Conservation (phyloP, 2,888 invertebrate genomes). For the Mactromeris polynyma region DNA sequence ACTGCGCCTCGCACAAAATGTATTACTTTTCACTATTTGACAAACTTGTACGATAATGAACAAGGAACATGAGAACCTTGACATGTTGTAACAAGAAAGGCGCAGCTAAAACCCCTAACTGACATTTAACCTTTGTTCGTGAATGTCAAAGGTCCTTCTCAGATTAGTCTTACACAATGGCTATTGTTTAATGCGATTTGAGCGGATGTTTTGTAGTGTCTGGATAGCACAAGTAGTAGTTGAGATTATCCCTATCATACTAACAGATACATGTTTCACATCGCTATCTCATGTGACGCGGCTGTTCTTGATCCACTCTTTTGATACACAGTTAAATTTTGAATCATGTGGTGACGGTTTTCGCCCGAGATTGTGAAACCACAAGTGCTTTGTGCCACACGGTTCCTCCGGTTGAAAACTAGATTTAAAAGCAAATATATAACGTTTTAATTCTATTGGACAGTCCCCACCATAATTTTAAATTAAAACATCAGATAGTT, state of each 20-base stretch:
- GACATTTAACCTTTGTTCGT: not conserved
- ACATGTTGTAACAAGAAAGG: not conserved
- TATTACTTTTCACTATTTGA: too few relatives aligned
- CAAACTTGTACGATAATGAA: too few relatives aligned
- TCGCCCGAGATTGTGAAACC: not conserved
- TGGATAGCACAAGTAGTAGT: constrained; percentile 47
- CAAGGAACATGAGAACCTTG: not conserved
- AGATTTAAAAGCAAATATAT: too few relatives aligned
- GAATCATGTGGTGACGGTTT: not conserved
- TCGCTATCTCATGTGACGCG: constrained; percentile 16
- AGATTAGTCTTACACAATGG: constrained; percentile 16
- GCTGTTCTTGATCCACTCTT: constrained; percentile 29
- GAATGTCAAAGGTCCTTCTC: constrained; percentile 15
- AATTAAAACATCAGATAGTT: too few relatives aligned
- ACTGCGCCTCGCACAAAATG: too few relatives aligned
- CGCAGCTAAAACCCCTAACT: not conserved
- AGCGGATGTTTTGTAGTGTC: constrained; percentile 44
- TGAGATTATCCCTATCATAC: constrained; percentile 43
- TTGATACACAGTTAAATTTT: not conserved
- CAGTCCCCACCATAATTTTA: too few relatives aligned
- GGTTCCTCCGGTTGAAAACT: not conserved
- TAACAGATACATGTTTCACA: constrained; percentile 19
- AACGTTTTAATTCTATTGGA: too few relatives aligned
- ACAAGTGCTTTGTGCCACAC: not conserved
- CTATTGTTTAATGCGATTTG: constrained; percentile 20